A percentile compares a stretch with the other conserved stretches of the same genome.
phyloP scores from a whole-genome alignment of 2,888 invertebrate genomes.

The Polietes domitor region DNA sequence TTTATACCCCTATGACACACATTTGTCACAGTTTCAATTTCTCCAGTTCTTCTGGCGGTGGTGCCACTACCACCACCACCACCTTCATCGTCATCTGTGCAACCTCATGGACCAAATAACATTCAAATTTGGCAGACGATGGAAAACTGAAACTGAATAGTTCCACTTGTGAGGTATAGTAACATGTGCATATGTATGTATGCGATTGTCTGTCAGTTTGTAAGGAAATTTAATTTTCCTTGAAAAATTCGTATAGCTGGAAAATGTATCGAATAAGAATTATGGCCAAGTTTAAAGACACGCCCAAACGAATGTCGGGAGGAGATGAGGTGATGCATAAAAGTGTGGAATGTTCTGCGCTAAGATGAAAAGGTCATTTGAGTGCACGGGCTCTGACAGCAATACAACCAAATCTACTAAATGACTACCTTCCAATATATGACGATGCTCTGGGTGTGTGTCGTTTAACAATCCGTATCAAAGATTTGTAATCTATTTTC shows the following conservation, averaged over 20 bases:
- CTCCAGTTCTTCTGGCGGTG: neutral
- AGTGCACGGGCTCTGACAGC: too few relatives aligned
- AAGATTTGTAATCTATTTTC: too few relatives aligned
- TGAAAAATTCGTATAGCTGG: slow-evolving; percentile 6
- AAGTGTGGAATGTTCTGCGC: neutral
- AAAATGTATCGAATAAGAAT: slow-evolving; percentile 1
- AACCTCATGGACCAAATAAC: neutral
- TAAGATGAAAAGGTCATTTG: too few relatives aligned
- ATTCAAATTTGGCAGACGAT: slow-evolving; percentile 45
- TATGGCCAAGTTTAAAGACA: slow-evolving; percentile 9
- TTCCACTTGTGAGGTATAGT: too few relatives aligned
- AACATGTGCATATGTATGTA: slow-evolving; percentile 1
- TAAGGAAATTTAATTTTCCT: slow-evolving; percentile 31
- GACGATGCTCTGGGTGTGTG: too few relatives aligned
- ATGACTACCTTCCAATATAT: too few relatives aligned
- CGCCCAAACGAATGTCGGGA: neutral
- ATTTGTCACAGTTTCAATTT: slow-evolving; percentile 48
- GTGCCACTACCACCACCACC: neutral
- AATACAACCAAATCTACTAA: too few relatives aligned
- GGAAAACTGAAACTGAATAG: neutral
- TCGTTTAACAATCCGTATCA: too few relatives aligned
- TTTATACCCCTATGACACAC: slow-evolving; percentile 38
- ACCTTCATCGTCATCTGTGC: neutral
- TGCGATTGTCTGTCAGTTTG: slow-evolving; percentile 10
- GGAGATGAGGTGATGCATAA: neutral